Evolutionary conservation across 2,797 vertebrate genomes (phyloP).

Genomic region (Alauda arvensis): DNA sequence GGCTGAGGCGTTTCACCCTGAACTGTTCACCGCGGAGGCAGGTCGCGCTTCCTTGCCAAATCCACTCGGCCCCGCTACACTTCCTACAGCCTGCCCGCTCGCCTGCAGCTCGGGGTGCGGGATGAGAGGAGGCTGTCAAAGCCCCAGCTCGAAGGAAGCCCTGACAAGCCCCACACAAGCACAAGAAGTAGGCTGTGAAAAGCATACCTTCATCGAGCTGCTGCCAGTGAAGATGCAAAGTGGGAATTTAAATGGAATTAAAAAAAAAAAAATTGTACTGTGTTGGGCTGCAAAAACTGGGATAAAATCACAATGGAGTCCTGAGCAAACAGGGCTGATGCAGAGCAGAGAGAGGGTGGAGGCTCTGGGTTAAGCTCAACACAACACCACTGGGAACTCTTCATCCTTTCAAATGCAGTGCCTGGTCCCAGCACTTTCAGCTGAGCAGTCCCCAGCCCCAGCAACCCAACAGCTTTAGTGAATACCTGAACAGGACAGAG

Average conservation of each 20-base stretch:
- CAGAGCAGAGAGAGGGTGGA: neutral
- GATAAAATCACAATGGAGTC: conserved; percentile 9
- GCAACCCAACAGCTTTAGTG: neutral
- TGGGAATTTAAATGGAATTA: conserved; percentile 46
- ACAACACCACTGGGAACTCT: neutral
- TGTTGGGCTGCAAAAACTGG: neutral
- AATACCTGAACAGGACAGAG: neutral
- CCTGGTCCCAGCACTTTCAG: neutral
- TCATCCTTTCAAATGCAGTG: neutral
- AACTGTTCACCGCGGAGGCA: neutral
- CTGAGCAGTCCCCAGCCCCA: rapidly evolving
- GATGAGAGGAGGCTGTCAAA: conserved; percentile 55
- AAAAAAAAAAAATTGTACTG: neutral
- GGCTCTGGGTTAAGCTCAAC: neutral
- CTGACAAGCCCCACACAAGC: conserved; percentile 54
- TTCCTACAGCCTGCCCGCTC: conserved; percentile 46
- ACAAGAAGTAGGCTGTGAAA: conserved; percentile 50
- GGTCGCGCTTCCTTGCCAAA: neutral
- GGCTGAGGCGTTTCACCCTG: neutral
- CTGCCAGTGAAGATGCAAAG: conserved; percentile 46
- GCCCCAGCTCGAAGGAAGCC: conserved; percentile 14
- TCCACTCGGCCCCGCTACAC: neutral
- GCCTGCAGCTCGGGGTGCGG: conserved; percentile 22
- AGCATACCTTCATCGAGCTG: conserved; percentile 32
- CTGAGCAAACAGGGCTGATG: neutral